Conservation (phyloP, 2,797 vertebrate species). For the Bradypodion ventrale region DNA sequence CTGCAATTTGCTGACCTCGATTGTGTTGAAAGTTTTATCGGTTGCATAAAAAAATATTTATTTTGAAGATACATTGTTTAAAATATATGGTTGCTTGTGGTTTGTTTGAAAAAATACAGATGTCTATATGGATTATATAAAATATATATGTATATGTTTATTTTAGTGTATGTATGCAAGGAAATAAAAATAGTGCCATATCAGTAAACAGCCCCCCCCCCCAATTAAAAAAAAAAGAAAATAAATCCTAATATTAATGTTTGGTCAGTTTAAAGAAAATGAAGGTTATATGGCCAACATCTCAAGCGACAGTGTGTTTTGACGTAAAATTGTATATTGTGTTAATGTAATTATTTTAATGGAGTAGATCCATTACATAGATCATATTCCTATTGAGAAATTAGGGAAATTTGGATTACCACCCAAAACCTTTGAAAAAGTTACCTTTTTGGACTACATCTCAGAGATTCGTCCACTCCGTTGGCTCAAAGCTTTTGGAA, state of each 20-base stretch:
- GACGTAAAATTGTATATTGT: conserved; percentile 16
- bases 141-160: not conserved
- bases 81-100: not conserved
- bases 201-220: conserved; percentile 21
- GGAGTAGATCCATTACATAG: not conserved
- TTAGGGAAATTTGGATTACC: not conserved
- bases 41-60: not conserved
- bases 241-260: not conserved
- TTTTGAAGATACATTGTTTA: conserved; percentile 12
- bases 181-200: conserved; percentile 17
- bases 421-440: not conserved
- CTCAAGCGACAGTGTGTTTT: not conserved
- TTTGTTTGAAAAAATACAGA: not conserved
- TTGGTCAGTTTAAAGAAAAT: not conserved
- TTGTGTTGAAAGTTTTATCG: not conserved
- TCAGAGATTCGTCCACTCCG: no score
- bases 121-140: not conserved
- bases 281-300: not conserved
- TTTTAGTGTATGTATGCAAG: not conserved
- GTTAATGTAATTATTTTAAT: conserved; percentile 30
- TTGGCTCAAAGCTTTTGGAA: no score
- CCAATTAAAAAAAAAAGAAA: not conserved
- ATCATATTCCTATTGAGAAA: fast-evolving
- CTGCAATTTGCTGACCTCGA: not conserved
- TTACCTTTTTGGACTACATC: no score